Percentiles rank a stretch among this genome's conserved stretches.
These are phyloP conservation scores for Choloepus hoffmanni DNA, from an alignment of 2,113 vertebrate genomes.

Conservation along the genomic window DNA sequence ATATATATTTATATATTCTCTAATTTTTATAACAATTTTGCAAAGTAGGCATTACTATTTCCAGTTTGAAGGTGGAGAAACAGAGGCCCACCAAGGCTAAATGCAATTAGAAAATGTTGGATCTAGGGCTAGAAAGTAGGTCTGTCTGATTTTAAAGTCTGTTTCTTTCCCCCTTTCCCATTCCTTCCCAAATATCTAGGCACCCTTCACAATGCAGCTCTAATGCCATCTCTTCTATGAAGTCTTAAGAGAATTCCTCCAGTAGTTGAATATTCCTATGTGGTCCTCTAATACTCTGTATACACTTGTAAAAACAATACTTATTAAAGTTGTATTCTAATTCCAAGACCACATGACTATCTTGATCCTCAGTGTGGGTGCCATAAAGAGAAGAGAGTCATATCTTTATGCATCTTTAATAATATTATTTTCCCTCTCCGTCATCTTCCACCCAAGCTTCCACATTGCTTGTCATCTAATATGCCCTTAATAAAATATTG, in stretches of 20 bases:
- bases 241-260: background rate
- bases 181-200: background rate
- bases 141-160: background rate
- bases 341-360: background rate
- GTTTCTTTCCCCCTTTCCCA: background rate
- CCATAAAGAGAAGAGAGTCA: background rate
- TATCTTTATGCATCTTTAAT: background rate
- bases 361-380: background rate
- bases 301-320: background rate
- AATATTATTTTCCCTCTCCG: background rate
- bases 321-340: background rate
- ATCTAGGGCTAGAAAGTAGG: background rate
- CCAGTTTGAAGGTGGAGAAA: slow-evolving; percentile 17
- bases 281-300: background rate
- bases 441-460: slow-evolving; percentile 25
- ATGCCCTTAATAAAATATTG: slow-evolving; percentile 51
- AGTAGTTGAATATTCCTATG: background rate
- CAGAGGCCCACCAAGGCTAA: background rate
- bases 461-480: slow-evolving; percentile 21
- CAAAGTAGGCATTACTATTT: background rate
- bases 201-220: background rate
- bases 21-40: background rate
- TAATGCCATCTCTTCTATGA: background rate
- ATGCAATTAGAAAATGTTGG: background rate
- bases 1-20: background rate